Conservation (phyloP, 1,140 invertebrate genomes). For the Trichogramma pretiosum region DNA sequence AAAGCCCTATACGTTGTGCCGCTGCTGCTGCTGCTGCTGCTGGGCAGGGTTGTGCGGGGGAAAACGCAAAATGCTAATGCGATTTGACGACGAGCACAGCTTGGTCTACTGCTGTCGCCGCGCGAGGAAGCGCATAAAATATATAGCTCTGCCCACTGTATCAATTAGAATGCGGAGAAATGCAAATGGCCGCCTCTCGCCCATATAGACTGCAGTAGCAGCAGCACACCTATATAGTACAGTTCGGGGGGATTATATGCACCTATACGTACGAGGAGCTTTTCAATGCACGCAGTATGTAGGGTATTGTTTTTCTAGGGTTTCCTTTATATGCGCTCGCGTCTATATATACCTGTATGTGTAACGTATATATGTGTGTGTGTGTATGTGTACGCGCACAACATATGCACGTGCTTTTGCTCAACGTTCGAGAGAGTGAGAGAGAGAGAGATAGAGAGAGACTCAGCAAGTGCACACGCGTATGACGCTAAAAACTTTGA, state of each 20-base stretch:
- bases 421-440: constrained; percentile 13
- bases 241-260: no score
- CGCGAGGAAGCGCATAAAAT: no score
- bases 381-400: no score
- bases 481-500: no score
- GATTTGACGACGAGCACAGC: neutral
- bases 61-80: no score
- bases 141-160: constrained; percentile 1
- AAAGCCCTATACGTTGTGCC: no score
- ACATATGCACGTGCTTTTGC: constrained; percentile 6
- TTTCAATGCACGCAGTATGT: constrained; percentile 13
- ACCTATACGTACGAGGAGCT: no score
- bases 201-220: neutral
- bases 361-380: no score
- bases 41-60: no score
- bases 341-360: no score
- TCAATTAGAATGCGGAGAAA: constrained; percentile 18
- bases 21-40: no score
- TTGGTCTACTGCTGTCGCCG: neutral
- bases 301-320: constrained; percentile 13
- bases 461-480: constrained; percentile 8
- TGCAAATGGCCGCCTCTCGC: constrained; percentile 9
- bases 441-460: no score
- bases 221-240: neutral
- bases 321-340: neutral